These are phyloP conservation scores for Lindbergichthys nudifrons DNA, from an alignment of 2,797 vertebrate species.

Conservation along the genomic window DNA sequence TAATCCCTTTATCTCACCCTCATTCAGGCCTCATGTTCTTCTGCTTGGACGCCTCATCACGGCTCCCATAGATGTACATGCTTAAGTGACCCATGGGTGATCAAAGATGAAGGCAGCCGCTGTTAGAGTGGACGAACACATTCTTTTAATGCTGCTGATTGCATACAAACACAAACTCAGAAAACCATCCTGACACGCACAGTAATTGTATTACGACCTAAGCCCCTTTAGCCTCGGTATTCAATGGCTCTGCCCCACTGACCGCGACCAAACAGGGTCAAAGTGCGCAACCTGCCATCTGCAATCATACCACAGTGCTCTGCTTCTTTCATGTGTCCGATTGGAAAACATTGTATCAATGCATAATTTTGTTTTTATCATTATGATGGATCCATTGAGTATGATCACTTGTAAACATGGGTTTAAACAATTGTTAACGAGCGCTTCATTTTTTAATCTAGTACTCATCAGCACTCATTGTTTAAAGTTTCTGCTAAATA, in stretches of 20 bases:
- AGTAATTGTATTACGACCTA: constrained; percentile 34
- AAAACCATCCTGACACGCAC: constrained; percentile 26
- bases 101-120: constrained; percentile 46
- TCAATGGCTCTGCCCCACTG: constrained; percentile 33
- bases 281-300: constrained; percentile 46
- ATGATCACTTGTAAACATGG: constrained; percentile 31
- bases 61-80: constrained; percentile 41
- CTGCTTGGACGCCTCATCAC: constrained; percentile 48
- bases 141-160: constrained; percentile 44
- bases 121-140: constrained; percentile 55
- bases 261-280: constrained; percentile 41
- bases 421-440: constrained; percentile 49
- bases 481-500: constrained; percentile 17
- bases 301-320: constrained; percentile 45
- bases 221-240: constrained; percentile 35
- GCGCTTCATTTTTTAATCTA: constrained; percentile 25
- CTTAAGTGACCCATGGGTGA: constrained; percentile 52
- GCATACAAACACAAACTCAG: constrained; percentile 50
- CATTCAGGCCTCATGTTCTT: constrained; percentile 51
- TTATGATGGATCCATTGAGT: constrained; percentile 24
- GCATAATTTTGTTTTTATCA: constrained; percentile 41
- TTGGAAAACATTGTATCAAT: constrained; percentile 30
- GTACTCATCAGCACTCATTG: background rate
- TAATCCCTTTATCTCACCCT: constrained; percentile 53
- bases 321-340: constrained; percentile 42